Evolutionary conservation across 2,113 vertebrate species (phyloP).

Genomic region (Rattus rattus): DNA sequence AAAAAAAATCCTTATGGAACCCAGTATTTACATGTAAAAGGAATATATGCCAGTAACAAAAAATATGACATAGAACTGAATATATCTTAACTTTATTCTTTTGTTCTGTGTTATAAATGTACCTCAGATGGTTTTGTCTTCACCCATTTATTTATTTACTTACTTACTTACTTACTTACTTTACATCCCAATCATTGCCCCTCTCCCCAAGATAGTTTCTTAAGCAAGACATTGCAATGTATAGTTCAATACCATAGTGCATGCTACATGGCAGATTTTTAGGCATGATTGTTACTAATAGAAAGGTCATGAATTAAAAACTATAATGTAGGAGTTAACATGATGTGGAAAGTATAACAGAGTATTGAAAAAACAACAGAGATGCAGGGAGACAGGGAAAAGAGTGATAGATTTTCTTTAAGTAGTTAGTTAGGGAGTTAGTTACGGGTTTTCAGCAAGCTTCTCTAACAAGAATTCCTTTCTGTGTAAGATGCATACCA

Average conservation of each 20-base stretch:
- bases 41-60: not conserved
- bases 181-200: too few relatives aligned
- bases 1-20: not conserved
- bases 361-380: not conserved
- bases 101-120: not conserved
- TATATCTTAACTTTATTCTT: not conserved
- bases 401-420: not conserved
- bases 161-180: too few relatives aligned
- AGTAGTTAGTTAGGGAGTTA: not conserved
- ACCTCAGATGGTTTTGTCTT: not conserved
- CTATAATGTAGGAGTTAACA: slow-evolving; percentile 23
- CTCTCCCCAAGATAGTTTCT: not conserved
- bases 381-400: not conserved
- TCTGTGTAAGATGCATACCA: not conserved
- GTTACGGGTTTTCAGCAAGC: not conserved
- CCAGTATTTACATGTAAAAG: not conserved
- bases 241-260: not conserved
- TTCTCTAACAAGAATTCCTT: not conserved
- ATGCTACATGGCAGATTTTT: not conserved
- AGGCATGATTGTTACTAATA: slow-evolving; percentile 39
- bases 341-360: not conserved
- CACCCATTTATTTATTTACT: too few relatives aligned
- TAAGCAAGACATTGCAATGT: not conserved
- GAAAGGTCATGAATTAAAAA: not conserved
- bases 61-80: not conserved